These are phyloP conservation scores for Bucorvus abyssinicus DNA, from an alignment of 2,797 vertebrate genomes.

Conservation along the genomic window DNA sequence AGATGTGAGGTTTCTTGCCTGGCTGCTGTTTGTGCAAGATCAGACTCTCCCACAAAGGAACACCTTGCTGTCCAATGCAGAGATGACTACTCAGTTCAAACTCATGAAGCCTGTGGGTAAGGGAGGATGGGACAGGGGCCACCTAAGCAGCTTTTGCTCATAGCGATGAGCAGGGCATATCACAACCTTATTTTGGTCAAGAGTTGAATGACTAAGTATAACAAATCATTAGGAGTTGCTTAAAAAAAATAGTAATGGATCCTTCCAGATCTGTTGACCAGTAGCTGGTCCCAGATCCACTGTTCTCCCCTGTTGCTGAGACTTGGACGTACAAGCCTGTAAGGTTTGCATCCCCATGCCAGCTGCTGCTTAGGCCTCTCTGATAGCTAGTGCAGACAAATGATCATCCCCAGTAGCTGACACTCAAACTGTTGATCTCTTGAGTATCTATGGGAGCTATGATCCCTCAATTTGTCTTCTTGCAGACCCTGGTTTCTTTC, in stretches of 20 bases:
- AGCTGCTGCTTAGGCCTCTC: background rate
- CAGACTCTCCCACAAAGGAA: background rate
- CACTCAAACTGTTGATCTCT: background rate
- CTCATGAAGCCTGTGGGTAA: fast-evolving
- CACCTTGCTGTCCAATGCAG: background rate
- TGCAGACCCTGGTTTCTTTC: background rate
- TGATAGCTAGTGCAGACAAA: background rate
- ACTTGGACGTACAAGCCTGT: background rate
- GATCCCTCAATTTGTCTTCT: background rate
- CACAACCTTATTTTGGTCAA: background rate
- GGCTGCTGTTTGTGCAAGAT: background rate
- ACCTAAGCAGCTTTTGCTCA: background rate
- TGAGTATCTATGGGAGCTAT: background rate
- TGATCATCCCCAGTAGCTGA: background rate
- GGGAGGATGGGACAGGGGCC: background rate
- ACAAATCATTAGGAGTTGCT: background rate
- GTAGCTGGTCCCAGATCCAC: background rate
- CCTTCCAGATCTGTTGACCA: background rate
- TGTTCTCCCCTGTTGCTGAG: background rate
- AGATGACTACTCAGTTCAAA: background rate
- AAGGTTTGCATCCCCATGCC: background rate
- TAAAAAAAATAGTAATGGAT: background rate
- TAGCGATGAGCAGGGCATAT: background rate
- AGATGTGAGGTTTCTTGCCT: background rate
- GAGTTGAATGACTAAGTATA: background rate